Percentiles rank a stretch among this genome's conserved stretches.
These are phyloP conservation scores for Dipus sagitta DNA, from an alignment of 2,797 vertebrate species.

Conservation along the genomic window DNA sequence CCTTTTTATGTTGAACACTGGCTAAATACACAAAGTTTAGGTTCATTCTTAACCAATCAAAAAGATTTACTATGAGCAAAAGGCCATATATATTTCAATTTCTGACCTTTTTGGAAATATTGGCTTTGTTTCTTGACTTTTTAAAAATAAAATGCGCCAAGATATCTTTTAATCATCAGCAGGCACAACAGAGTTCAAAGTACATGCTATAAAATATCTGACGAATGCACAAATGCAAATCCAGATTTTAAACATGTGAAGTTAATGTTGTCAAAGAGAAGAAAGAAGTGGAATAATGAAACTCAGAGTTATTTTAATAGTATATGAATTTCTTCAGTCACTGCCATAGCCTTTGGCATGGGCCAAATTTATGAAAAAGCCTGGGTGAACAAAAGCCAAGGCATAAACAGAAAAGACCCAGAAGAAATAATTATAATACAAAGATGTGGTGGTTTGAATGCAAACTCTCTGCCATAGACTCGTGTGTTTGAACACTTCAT, in stretches of 20 bases:
- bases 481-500: no score
- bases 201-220: background rate
- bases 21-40: background rate
- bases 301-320: background rate
- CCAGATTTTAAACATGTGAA: background rate
- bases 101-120: background rate
- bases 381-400: background rate
- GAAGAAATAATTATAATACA: background rate
- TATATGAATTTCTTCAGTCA: background rate
- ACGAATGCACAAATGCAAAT: background rate
- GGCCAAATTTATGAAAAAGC: background rate
- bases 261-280: background rate
- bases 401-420: background rate
- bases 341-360: background rate
- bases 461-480: no score
- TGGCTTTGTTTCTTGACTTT: background rate
- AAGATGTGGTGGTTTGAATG: no score
- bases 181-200: conserved; percentile 19
- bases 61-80: conserved; percentile 37
- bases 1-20: background rate
- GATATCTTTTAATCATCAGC: background rate
- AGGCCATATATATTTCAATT: background rate
- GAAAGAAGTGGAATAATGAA: background rate
- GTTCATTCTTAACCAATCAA: background rate
- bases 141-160: background rate